Evolutionary conservation across 2,113 vertebrate species (phyloP), one percentile per base, ranked within the genome.

Genomic region (Gambusia affinis): DNA sequence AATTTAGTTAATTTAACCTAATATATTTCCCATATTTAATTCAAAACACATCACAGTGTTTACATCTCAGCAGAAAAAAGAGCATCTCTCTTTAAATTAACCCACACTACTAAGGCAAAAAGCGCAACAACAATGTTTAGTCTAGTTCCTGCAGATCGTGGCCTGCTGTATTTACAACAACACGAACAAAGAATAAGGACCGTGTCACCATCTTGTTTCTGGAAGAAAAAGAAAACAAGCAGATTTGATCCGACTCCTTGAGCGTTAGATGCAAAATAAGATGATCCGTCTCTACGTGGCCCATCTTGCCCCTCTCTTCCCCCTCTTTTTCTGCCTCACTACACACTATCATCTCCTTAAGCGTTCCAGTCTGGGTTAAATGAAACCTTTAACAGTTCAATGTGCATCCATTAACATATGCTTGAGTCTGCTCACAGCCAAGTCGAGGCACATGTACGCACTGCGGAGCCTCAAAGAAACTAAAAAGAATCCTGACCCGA

Each of bases 361-460:
- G 89, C 87, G 87, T 91, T 92, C 85, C 81, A 85, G 85, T 77
- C 87, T 89, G 91, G 92, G 92, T 93, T 92, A 92, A 93, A 93
- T 91, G 88, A 90, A 91, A 93, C 88, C 87, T 90, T 91, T 92
- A 92, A 92, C 91, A 92, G 91, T 92, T 91, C 89, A 91, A 84
- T 92, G 89, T 93, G 91, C 90, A 93, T 27, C 84, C 88, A 92
- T 92, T 92, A 92, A 83, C 90, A 92, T 92, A 93, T 88, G 89
- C 88, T 93, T 85, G 76, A 90, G 80, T 86, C 84, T 85, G 76
- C 87, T 79, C 79, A 64, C 78, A 71, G 84, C 88, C 78, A 72
- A 79, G 74, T 82, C 19, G 1, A 72, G 79, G 72, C 62, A 24
- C 42, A 71, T 62, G 79, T 78, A 54, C 67, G 72, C 61, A 69